Conservation (phyloP, 2,113 vertebrate species). For the Helogale parvula region DNA sequence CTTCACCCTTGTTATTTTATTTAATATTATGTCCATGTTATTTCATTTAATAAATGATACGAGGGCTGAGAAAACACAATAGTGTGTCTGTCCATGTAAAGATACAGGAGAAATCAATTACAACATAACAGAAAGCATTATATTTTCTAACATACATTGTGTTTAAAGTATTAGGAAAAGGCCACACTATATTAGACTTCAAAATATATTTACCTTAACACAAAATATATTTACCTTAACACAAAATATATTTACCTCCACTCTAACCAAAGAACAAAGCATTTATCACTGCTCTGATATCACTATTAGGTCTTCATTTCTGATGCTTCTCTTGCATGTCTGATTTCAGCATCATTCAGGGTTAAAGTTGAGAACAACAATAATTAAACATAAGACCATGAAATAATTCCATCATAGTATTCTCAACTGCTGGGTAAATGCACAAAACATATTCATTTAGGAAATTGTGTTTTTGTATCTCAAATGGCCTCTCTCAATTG, state of each 20-base stretch:
- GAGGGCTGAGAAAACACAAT: slow-evolving; percentile 54
- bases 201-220: slow-evolving; percentile 58
- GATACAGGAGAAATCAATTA: slow-evolving; percentile 71
- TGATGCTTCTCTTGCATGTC: slow-evolving; percentile 25
- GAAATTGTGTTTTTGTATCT: slow-evolving; percentile 45
- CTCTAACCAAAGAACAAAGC: slow-evolving; percentile 23
- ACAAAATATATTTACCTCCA: slow-evolving; percentile 36
- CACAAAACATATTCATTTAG: slow-evolving; percentile 35
- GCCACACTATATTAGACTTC: slow-evolving; percentile 12
- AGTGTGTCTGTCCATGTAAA: slow-evolving; percentile 43
- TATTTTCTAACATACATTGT: slow-evolving; percentile 58
- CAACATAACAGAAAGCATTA: slow-evolving; percentile 53
- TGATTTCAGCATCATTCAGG: not conserved
- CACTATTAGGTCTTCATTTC: slow-evolving; percentile 32
- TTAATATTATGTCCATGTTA: slow-evolving; percentile 71
- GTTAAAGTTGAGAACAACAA: slow-evolving; percentile 25
- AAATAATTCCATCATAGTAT: not conserved
- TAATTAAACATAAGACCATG: slow-evolving; percentile 47
- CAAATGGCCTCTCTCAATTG: slow-evolving; percentile 5
- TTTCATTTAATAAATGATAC: slow-evolving; percentile 71
- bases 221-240: slow-evolving; percentile 59
- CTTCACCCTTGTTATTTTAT: slow-evolving; percentile 67
- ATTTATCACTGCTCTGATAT: not conserved
- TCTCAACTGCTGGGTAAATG: not conserved
- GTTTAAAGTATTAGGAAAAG: slow-evolving; percentile 59